Conservation (phyloP, 2,113 vertebrate genomes). For the Acanthochromis polyacanthus region DNA sequence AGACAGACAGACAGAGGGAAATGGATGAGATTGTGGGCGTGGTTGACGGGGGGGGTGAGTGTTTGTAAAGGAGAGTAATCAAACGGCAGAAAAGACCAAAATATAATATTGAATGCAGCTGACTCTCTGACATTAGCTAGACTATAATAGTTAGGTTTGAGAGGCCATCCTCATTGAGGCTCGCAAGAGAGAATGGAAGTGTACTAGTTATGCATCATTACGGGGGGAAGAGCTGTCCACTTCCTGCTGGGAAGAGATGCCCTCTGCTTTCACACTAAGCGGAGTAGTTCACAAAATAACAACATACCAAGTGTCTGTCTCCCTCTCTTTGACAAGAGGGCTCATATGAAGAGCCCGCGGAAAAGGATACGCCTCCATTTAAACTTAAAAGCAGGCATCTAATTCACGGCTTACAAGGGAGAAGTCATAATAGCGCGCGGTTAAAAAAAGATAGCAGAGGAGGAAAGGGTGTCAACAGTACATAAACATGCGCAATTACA, state of each 20-base stretch:
- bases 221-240: conserved; percentile 75
- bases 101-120: conserved; percentile 85
- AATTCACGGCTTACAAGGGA: conserved; percentile 63
- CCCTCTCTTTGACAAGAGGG: conserved; percentile 68
- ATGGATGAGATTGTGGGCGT: conserved; percentile 59
- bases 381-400: conserved; percentile 78
- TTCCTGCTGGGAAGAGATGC: conserved; percentile 83
- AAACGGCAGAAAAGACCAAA: conserved; percentile 72
- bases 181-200: conserved; percentile 89
- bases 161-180: conserved; percentile 86
- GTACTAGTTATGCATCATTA: conserved; percentile 87
- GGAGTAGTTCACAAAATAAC: conserved; percentile 83
- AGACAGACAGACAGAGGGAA: conserved; percentile 78
- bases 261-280: conserved; percentile 82
- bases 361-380: conserved; percentile 78
- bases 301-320: conserved; percentile 74
- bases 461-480: conserved; percentile 59
- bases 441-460: conserved; percentile 54
- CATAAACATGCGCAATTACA: conserved; percentile 71
- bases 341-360: conserved; percentile 62
- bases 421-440: conserved; percentile 65
- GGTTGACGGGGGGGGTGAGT: conserved; percentile 47
- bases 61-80: conserved; percentile 74
- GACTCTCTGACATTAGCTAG: conserved; percentile 92
- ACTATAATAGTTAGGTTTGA: conserved; percentile 91